A percentile compares a stretch with the other conserved stretches of the same genome.
Evolutionary conservation across 53 echinoderm and acorn worm genomes (phyloP).

Genomic region (Pentamera pediparva): DNA sequence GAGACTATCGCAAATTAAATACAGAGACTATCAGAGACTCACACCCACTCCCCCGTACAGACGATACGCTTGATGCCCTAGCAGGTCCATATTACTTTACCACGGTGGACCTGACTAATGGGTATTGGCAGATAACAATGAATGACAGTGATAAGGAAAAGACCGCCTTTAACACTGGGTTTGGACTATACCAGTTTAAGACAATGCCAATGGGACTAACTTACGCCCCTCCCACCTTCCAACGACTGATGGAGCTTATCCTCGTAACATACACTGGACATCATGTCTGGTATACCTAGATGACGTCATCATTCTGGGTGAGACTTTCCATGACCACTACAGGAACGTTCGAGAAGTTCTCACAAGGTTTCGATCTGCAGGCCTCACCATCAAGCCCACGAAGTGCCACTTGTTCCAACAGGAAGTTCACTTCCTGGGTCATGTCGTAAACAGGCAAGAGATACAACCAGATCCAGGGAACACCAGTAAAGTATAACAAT

Average conservation of each 20-base stretch:
- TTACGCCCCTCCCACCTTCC: constrained; percentile 60
- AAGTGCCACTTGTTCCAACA: no score
- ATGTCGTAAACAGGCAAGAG: no score
- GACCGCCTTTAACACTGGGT: constrained; percentile 58
- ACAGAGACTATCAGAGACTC: constrained; percentile 51
- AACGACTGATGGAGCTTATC: constrained; percentile 53
- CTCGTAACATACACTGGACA: constrained; percentile 42
- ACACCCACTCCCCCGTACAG: constrained; percentile 64
- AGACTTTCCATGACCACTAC: constrained; percentile 45
- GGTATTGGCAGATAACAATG: constrained; percentile 72
- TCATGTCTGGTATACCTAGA: constrained; percentile 52
- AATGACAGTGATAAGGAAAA: constrained; percentile 41
- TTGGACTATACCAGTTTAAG: constrained; percentile 57
- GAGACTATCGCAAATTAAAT: constrained; percentile 57
- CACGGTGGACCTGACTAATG: constrained; percentile 59
- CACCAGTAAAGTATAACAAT: no score
- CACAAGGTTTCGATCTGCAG: constrained; percentile 7
- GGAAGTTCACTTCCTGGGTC: no score
- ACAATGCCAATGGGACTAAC: constrained; percentile 71
- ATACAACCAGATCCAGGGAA: no score
- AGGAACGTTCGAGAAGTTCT: constrained; percentile 44
- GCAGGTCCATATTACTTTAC: constrained; percentile 49
- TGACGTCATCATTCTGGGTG: constrained; percentile 58
- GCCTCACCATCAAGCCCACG: constrained; percentile 22
- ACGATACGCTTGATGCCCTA: constrained; percentile 70